A percentile compares a stretch with the other conserved stretches of the same genome.
Evolutionary conservation across 2,888 invertebrate species (phyloP).

Genomic region (Tinea semifulvella): DNA sequence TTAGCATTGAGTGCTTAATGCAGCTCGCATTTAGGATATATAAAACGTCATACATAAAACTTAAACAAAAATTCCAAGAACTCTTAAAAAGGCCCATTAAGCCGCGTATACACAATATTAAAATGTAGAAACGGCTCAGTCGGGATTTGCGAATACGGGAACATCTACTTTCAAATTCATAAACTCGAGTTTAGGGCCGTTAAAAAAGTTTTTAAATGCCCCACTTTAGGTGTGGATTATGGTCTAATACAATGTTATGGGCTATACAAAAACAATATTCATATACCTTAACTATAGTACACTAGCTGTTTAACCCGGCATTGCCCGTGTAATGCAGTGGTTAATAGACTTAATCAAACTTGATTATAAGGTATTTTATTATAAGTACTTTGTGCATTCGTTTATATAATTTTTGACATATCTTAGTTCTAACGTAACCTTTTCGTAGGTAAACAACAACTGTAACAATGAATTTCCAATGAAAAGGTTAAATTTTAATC

Average conservation of each 20-base stretch:
- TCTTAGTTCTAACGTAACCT: too few relatives aligned
- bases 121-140: slow-evolving; percentile 11
- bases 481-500: too few relatives aligned
- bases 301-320: too few relatives aligned
- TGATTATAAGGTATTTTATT: too few relatives aligned
- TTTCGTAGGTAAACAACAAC: too few relatives aligned
- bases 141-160: slow-evolving; percentile 12
- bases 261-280: slow-evolving; percentile 1
- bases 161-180: slow-evolving; percentile 11
- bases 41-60: slow-evolving; percentile 25
- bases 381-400: too few relatives aligned
- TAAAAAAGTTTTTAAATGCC: slow-evolving; percentile 13
- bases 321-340: too few relatives aligned
- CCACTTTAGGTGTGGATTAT: slow-evolving; percentile 1
- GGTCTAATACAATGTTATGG: slow-evolving; percentile 4
- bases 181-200: slow-evolving; percentile 7
- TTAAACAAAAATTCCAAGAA: slow-evolving; percentile 5
- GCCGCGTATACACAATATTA: slow-evolving; percentile 7
- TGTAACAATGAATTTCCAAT: too few relatives aligned
- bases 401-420: too few relatives aligned
- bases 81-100: slow-evolving; percentile 13
- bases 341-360: too few relatives aligned
- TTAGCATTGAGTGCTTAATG: too few relatives aligned
- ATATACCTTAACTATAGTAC: too few relatives aligned
- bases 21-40: background rate